Evolutionary conservation across 1,140 invertebrate genomes (phyloP).

Genomic region (Saccostrea cuccullata): DNA sequence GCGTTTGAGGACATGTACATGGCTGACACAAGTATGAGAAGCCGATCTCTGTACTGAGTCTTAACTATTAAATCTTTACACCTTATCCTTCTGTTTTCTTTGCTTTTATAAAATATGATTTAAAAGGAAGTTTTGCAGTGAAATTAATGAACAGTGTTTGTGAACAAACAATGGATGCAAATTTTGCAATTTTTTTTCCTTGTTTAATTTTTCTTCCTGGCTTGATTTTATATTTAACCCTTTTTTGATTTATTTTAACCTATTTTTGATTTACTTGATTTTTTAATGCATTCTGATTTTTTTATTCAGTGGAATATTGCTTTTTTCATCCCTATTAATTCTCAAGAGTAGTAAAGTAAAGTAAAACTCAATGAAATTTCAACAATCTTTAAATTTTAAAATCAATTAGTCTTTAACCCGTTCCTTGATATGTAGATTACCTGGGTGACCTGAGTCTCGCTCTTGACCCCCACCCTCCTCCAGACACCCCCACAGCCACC

Average conservation of each 20-base stretch:
- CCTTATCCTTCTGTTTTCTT: background rate
- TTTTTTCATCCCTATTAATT: too few species aligned
- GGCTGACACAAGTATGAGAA: constrained; percentile 65
- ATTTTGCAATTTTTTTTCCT: background rate
- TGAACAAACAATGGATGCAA: background rate
- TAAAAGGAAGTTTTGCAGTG: background rate
- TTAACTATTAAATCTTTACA: background rate
- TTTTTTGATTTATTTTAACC: background rate
- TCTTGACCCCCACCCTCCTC: constrained; percentile 67
- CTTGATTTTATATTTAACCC: background rate
- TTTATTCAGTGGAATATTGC: background rate
- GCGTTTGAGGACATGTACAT: constrained; percentile 77
- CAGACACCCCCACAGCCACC: constrained; percentile 58
- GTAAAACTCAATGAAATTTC: too few species aligned
- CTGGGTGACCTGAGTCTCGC: constrained; percentile 69
- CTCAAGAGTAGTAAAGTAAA: too few species aligned
- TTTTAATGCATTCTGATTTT: background rate
- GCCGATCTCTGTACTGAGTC: constrained; percentile 12
- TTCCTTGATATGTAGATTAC: constrained; percentile 57
- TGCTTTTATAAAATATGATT: background rate
- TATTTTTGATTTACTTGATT: background rate
- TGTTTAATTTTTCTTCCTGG: background rate
- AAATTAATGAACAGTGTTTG: background rate
- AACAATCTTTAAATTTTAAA: too few species aligned
- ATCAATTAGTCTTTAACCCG: too few species aligned